Base-by-base conservation (phyloP, 2,113 vertebrate species). In the Rhegmatorhina hoffmannsi region DNA sequence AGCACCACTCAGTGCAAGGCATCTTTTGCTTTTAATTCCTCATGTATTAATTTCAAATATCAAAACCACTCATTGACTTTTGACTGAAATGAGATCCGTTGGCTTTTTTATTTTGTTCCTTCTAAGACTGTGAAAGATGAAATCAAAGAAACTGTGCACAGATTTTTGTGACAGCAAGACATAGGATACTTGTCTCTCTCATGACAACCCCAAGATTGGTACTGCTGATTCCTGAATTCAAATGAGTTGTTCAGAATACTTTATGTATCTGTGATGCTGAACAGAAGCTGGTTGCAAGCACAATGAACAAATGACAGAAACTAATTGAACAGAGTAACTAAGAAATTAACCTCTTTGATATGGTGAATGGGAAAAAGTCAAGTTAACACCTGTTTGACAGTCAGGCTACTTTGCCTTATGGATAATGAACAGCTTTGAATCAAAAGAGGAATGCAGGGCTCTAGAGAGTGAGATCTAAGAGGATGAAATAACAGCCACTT, bases 1-100 rank as follows among this genome's bases (percentile, higher is more conserved):
- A 87, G 58, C 56, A 69, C 52, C 9, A 2, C 58, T 75, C 18
- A 7, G 36, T 50, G 40, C 55, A 50, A 92, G 62, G 76, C 92
- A 89, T 86, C 92, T 94, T 88, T 78, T 95, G 82, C 79, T 93
- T 88, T 74, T 86, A 87, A 52, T 81, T 79, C 52, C 64, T 81
- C 6, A 1, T 79, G 86, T 70, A 43, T 84, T 93, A 78, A 85
- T 93, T 93, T 89, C 26, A 87, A 56, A 68, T 93, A 94, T 86
- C 83, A 90, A 77, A 94, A 29, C 36, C 76, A 26, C 58, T 94
- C 3, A 0, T 33, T 84, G 85, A 52, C 36, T 90, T 92, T 77
- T 60, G 64, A 53, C 60, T 70, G 85, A 70, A 89, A 26, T 63
- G 55, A 59, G 58, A 26, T 55, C 63, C 3, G 0, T n/a, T 84